Evolutionary conservation across 2,888 invertebrate genomes (phyloP).

Genomic region (Tetropium fuscum): DNA sequence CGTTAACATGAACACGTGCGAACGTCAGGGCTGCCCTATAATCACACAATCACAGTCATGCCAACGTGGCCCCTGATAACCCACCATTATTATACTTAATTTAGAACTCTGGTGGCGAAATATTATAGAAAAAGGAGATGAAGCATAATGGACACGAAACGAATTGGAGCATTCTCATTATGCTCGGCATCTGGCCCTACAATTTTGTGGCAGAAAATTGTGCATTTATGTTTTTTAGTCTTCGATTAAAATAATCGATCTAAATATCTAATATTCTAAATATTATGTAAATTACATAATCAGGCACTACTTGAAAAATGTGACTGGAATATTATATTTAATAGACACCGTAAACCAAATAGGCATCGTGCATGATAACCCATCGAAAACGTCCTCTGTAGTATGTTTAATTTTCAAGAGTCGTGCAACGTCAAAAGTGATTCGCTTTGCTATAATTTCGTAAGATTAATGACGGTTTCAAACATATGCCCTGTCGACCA

Average conservation of each 20-base stretch:
- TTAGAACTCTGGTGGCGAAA: neutral
- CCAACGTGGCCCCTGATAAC: conserved; percentile 45
- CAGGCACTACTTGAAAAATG: too few relatives aligned
- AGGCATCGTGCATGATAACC: too few relatives aligned
- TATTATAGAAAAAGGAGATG: neutral
- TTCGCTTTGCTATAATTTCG: conserved; percentile 31
- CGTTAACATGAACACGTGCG: conserved; percentile 47
- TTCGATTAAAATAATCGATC: too few relatives aligned
- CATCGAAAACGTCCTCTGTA: conserved; percentile 18
- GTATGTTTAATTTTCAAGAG: conserved; percentile 18
- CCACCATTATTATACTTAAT: conserved; percentile 37
- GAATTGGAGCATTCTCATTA: too few relatives aligned
- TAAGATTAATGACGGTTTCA: conserved; percentile 23
- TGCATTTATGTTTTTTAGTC: too few relatives aligned
- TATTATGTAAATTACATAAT: too few relatives aligned
- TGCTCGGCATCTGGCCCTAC: too few relatives aligned
- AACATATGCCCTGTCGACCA: conserved; percentile 23
- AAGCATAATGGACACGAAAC: neutral
- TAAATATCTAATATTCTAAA: too few relatives aligned
- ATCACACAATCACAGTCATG: conserved; percentile 49
- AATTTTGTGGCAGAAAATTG: too few relatives aligned
- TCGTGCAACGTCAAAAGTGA: conserved; percentile 25
- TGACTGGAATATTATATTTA: too few relatives aligned
- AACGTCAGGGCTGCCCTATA: conserved; percentile 41
- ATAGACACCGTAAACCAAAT: too few relatives aligned